Conservation (phyloP, 2,888 invertebrate genomes). For the Achlya flavicornis region DNA sequence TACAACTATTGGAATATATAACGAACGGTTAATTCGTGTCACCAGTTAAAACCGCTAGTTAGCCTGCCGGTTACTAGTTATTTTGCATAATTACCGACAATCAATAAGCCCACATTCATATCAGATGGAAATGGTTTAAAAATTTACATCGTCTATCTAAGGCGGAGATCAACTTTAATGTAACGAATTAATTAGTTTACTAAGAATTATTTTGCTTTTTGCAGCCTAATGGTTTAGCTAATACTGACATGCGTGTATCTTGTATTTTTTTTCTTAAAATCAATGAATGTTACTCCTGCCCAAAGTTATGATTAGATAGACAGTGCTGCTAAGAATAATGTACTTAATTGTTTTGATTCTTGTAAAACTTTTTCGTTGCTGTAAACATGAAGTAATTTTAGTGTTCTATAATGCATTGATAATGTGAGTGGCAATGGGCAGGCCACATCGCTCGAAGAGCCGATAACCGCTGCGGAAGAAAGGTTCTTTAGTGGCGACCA, state of each 20-base stretch:
- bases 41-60: conserved; percentile 56
- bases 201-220: background rate
- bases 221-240: no score
- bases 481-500: no score
- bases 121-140: conserved; percentile 47
- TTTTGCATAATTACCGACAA: conserved; percentile 76
- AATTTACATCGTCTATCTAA: conserved; percentile 8
- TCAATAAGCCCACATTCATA: conserved; percentile 67
- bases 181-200: background rate
- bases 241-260: no score
- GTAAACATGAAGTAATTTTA: background rate
- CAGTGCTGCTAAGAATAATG: no score
- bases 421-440: no score
- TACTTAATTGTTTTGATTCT: no score
- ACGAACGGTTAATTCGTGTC: conserved; percentile 64
- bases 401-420: no score
- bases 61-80: conserved; percentile 50
- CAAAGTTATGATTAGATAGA: no score
- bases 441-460: no score
- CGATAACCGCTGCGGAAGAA: no score
- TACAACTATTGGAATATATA: conserved; percentile 27
- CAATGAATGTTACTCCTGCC: no score
- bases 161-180: background rate
- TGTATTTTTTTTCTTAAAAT: no score
- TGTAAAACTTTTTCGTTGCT: background rate